Percentiles rank a stretch among this genome's conserved stretches.
Evolutionary conservation across 2,113 vertebrate species (phyloP).

Genomic region (Hemichromis elongatus): DNA sequence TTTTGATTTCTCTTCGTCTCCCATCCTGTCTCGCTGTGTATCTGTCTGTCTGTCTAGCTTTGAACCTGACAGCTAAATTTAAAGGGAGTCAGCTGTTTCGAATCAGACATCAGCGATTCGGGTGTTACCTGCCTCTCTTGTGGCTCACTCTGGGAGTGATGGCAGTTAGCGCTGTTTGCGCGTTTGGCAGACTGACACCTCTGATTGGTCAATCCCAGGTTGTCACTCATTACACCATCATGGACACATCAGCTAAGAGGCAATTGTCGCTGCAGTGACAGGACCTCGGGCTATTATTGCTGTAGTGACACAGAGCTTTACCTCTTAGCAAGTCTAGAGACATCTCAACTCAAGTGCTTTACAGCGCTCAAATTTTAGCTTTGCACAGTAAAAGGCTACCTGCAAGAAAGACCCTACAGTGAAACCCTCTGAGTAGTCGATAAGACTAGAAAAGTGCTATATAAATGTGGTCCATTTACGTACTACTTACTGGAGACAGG

Average conservation of each 20-base stretch:
- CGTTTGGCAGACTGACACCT: conserved; percentile 43
- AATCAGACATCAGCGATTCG: neutral
- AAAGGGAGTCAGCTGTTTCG: conserved; percentile 36
- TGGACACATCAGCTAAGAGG: conserved; percentile 13
- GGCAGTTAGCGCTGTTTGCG: conserved; percentile 28
- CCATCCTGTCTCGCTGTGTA: neutral
- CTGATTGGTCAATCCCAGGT: conserved; percentile 57
- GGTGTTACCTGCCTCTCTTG: conserved; percentile 41
- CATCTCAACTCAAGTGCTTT: conserved; percentile 15
- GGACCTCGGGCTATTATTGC: conserved; percentile 44
- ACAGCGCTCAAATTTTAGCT: conserved; percentile 31
- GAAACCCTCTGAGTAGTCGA: neutral
- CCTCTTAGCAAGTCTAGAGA: conserved; percentile 19
- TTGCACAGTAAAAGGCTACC: neutral
- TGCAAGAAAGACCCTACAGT: neutral
- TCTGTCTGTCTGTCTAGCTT: conserved; percentile 8
- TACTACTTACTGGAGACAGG: neutral
- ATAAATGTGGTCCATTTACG: neutral
- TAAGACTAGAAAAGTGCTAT: neutral
- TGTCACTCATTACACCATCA: conserved; percentile 43
- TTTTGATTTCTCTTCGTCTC: conserved; percentile 13
- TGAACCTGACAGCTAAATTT: conserved; percentile 48
- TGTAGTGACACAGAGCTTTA: conserved; percentile 25
- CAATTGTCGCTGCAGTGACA: conserved; percentile 8
- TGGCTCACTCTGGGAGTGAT: conserved; percentile 16